Base-by-base conservation (phyloP, 2,797 vertebrate species). In the Chrosomus eos region DNA sequence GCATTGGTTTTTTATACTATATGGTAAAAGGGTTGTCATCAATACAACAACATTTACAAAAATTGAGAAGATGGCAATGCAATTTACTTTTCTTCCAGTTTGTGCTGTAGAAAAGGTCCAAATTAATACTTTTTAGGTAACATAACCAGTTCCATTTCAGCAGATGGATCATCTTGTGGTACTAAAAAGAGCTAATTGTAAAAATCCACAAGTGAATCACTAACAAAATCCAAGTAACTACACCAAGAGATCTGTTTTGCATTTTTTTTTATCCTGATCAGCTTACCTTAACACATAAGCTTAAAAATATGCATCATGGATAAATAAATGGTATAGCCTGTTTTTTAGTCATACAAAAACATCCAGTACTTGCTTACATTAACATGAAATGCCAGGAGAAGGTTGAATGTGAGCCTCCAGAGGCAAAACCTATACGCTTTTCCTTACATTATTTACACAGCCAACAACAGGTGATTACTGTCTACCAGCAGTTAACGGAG, bases 291-390 rank as follows among this genome's bases (percentile, higher is more conserved):
- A 83, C 71, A 77, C 45, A 45, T 53, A 0, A 3, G 79, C 55
- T 84, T 83, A 83, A 90, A 89, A 91, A 90, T 70, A 88, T 89
- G 81, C 88, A 89, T 91, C 87, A 87, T 86, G 79, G 60, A 82
- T 83, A 81, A 88, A 86, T 81, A 86, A 86, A 92, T 91, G 90
- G 90, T 86, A 87, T 88, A 70, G 84, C 3, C n/a, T 80, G n/a
- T 64, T 51, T 33, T 64, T 76, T 43, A 23, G 33, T 36, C 38
- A n/a, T 28, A 62, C 26, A 62, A 8, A 31, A 19, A 84, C 51
- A 40, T 51, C 11, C 5, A 4, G n/a, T 75, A 31, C 81, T 83
- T 55, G 62, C 60, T 76, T 38, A 68, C 43, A 83, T 83, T 68
- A 76, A 67, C 18, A 21, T 67, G n/a, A 51, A 82, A 82, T 85